Evolutionary conservation across 1,140 invertebrate species (phyloP).

Genomic region (Eriosoma lanigerum): DNA sequence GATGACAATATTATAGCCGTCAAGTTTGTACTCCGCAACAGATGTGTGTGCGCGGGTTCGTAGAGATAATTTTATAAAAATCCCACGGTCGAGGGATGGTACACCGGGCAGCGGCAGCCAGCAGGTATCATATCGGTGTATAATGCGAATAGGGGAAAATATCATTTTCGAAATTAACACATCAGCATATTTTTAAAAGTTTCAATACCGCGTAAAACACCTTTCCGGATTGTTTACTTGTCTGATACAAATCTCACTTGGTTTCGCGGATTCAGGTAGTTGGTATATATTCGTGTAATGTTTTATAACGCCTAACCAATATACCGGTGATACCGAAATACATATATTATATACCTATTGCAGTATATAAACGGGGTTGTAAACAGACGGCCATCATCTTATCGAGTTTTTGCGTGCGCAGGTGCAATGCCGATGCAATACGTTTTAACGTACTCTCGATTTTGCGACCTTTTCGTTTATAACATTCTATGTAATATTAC

Average conservation of each 20-base stretch:
- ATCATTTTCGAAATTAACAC: neutral
- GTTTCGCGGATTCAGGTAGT: too few relatives aligned
- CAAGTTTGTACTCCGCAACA: too few relatives aligned
- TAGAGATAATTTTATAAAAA: neutral
- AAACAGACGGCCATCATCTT: neutral
- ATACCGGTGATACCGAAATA: too few relatives aligned
- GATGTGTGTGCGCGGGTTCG: neutral
- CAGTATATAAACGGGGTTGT: neutral
- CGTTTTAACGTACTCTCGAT: neutral
- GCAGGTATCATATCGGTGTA: neutral
- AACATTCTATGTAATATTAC: neutral
- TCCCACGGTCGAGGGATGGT: neutral
- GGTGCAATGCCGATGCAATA: neutral
- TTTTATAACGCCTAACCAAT: too few relatives aligned
- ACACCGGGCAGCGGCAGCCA: neutral
- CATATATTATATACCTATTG: too few relatives aligned
- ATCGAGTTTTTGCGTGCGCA: neutral
- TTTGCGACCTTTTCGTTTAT: conserved; percentile 12
- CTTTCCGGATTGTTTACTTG: neutral
- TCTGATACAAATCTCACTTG: too few relatives aligned
- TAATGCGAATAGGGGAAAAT: too few relatives aligned
- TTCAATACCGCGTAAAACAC: neutral
- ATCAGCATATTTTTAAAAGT: neutral
- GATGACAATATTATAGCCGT: too few relatives aligned
- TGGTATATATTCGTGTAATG: too few relatives aligned